Evolutionary conservation across 2,113 vertebrate genomes (phyloP), one percentile per base, ranked within the genome.

Genomic region (Scatophagus argus): DNA sequence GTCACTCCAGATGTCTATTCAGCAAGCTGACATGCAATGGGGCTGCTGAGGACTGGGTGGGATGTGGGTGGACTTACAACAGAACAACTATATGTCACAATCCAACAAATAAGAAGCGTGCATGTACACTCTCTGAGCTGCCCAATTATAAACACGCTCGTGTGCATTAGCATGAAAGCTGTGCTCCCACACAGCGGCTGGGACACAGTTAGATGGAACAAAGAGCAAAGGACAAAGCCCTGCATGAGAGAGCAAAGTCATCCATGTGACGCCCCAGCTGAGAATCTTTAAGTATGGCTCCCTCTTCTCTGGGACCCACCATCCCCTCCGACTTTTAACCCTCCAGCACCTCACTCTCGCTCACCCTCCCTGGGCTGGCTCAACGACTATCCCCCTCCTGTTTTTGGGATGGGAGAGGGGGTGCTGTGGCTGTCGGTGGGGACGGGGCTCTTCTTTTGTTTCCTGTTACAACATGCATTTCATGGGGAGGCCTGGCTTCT

Each of bases 391-490:
- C 69, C 55, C 74, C 77, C 41, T 23, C 72, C 11, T 88, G n/a
- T 87, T 66, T 73, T 71, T 31, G 25, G 74, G 65, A 62, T 81
- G 55, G 70, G 64, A 85, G 70, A 73, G 68, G 74, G 81, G 74
- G 67, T 84, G 71, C 67, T 17, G 76, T 72, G 79, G 55, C 82
- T 87, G 60, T 78, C 68, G 77, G 81, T 78, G 25, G 75, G 82
- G 77, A 86, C 43, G 62, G 87, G 91, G 89, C 81, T 78, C 83
- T 83, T 80, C 91, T 91, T 93, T 94, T 94, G 89, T 94, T 94
- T 93, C 85, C 89, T 91, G 88, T 91, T 93, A 92, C 92, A 92
- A 92, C 92, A 91, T 89, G 79, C 88, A 87, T 92, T 93, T 94
- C 87, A 92, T 88, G 66, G 84, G 89, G 80, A 87, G 91, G 88